Conservation (phyloP, 1,140 invertebrate genomes). For the Pseudomyrmex dendroicus region DNA sequence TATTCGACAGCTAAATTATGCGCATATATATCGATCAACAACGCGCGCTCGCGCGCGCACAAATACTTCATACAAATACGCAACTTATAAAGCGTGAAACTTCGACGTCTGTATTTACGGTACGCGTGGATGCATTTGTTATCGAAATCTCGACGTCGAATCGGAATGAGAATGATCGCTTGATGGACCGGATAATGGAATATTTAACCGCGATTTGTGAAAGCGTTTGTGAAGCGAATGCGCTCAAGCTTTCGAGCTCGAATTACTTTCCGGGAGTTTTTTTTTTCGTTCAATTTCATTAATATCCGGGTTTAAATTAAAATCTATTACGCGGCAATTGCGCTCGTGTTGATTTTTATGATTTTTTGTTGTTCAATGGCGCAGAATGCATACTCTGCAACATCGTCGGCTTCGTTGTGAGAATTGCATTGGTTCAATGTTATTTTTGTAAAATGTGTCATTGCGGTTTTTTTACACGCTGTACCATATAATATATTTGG, state of each 20-base stretch:
- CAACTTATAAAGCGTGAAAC: constrained; percentile 45
- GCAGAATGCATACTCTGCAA: not conserved
- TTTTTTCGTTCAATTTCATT: constrained; percentile 50
- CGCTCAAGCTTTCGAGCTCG: constrained; percentile 25
- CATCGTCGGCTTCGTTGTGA: no score
- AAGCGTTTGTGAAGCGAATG: constrained; percentile 39
- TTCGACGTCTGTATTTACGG: constrained; percentile 46
- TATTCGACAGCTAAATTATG: constrained; percentile 52
- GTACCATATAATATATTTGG: constrained; percentile 30
- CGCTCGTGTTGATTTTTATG: constrained; percentile 15
- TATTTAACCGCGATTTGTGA: constrained; percentile 58
- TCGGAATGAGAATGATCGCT: constrained; percentile 63
- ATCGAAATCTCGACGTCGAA: constrained; percentile 56
- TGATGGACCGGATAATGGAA: constrained; percentile 60
- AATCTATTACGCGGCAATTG: constrained; percentile 12
- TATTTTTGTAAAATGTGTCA: not conserved
- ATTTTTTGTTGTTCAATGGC: not conserved
- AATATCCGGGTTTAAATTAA: constrained; percentile 35
- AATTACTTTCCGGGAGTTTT: constrained; percentile 46
- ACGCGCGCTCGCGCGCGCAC: not conserved
- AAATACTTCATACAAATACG: constrained; percentile 54
- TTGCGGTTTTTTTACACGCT: not conserved
- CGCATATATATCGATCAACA: constrained; percentile 61
- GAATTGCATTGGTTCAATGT: no score
- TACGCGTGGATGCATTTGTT: constrained; percentile 51